Percentiles rank a stretch among this genome's conserved stretches.
These are phyloP conservation scores for Tamandua tetradactyla DNA, from an alignment of 2,797 vertebrate species.

Conservation along the genomic window DNA sequence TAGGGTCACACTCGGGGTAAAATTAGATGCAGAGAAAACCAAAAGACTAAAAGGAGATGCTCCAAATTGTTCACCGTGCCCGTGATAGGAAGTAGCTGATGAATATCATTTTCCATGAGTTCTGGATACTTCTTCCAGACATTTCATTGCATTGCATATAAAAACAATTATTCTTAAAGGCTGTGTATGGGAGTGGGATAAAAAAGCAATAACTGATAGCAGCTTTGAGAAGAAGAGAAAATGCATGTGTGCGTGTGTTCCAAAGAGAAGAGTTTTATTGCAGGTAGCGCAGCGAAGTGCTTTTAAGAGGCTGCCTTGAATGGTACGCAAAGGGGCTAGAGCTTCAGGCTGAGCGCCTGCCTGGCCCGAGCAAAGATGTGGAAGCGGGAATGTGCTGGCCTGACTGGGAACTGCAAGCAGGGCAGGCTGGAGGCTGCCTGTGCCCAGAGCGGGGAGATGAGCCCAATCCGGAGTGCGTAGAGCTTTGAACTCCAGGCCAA, in stretches of 20 bases:
- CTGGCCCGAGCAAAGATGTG: background rate
- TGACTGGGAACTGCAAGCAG: background rate
- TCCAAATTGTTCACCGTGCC: background rate
- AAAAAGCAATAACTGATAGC: background rate
- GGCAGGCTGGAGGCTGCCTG: background rate
- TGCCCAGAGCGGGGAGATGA: background rate
- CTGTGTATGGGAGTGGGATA: background rate
- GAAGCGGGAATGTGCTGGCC: background rate
- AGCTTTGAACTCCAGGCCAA: background rate
- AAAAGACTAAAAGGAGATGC: background rate
- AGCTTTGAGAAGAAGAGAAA: background rate
- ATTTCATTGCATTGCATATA: background rate
- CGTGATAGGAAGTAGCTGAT: background rate
- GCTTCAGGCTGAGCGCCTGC: background rate
- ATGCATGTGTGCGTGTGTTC: background rate
- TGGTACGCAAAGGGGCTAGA: background rate
- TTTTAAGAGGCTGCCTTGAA: background rate
- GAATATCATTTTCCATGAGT: background rate
- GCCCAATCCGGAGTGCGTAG: background rate
- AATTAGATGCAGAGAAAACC: background rate
- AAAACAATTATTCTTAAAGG: background rate
- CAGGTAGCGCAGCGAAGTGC: background rate
- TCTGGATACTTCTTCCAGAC: background rate
- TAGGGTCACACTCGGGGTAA: background rate
- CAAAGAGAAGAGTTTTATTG: background rate